Evolutionary conservation across 2,113 vertebrate species (phyloP).

Genomic region (Corythornis vintsioides): DNA sequence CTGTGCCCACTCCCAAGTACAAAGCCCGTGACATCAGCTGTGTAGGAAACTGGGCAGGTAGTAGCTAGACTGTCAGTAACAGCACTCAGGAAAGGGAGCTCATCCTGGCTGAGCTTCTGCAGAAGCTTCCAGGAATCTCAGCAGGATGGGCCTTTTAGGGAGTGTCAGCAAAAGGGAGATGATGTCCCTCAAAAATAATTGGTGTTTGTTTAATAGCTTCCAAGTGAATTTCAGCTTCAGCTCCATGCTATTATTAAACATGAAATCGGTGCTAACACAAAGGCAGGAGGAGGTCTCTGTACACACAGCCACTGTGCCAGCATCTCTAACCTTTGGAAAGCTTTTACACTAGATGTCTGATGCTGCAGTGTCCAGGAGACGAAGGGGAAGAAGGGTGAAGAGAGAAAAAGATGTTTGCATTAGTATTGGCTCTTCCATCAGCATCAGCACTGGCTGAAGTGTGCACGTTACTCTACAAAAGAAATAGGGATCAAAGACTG

Average conservation of each 20-base stretch:
- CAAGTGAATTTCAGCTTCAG: constrained; percentile 1
- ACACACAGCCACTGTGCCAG: not conserved
- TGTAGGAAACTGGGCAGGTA: not conserved
- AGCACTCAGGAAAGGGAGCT: not conserved
- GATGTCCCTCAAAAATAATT: constrained; percentile 7
- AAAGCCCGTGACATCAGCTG: not conserved
- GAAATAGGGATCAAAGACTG: not conserved
- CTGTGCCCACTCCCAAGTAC: not conserved
- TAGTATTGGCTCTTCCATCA: not conserved
- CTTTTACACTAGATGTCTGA: not conserved
- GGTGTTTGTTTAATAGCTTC: not conserved
- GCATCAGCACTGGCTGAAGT: not conserved
- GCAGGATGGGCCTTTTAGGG: not conserved
- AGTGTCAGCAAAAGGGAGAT: not conserved
- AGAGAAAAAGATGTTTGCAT: not conserved
- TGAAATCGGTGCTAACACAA: not conserved
- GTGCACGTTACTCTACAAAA: not conserved
- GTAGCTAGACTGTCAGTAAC: not conserved
- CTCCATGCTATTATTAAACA: not conserved
- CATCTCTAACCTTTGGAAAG: not conserved
- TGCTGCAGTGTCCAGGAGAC: not conserved
- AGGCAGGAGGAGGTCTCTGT: not conserved
- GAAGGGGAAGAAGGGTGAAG: not conserved
- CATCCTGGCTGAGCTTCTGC: not conserved
- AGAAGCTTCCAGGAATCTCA: not conserved